Conservation (phyloP, 2,888 invertebrate genomes). For the Amblyjoppa proteus region DNA sequence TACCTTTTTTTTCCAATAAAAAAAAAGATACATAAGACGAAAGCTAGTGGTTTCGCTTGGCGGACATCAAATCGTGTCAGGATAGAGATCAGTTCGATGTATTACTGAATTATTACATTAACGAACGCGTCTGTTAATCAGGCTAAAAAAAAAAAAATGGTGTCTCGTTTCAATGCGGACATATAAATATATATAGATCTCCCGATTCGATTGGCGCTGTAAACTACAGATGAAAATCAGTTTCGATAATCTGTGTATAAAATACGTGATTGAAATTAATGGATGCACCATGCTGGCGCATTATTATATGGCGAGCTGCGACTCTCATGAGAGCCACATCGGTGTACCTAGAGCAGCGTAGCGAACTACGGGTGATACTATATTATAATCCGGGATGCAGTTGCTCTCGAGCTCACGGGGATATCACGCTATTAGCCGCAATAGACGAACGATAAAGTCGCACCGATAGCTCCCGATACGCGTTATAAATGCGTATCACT, state of each 20-base stretch:
- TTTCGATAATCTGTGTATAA: conserved; percentile 55
- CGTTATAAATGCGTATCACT: conserved; percentile 63
- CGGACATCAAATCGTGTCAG: not conserved
- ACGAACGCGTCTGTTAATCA: not conserved
- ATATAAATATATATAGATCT: conserved; percentile 13
- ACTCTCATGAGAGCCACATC: conserved; percentile 31
- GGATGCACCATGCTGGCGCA: conserved; percentile 44
- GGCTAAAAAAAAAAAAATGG: not conserved
- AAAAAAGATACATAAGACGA: not conserved
- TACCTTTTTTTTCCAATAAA: too few species aligned
- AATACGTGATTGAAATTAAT: conserved; percentile 59
- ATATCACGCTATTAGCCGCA: conserved; percentile 58
- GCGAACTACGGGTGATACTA: not conserved
- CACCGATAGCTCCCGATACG: conserved; percentile 57
- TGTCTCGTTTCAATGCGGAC: conserved; percentile 11
- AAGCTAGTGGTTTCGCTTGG: not conserved
- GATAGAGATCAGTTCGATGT: not conserved
- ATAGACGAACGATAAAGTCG: conserved; percentile 64
- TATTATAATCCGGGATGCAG: conserved; percentile 45
- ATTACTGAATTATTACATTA: not conserved
- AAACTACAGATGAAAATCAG: conserved; percentile 31
- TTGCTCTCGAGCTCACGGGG: conserved; percentile 46
- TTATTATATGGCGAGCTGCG: conserved; percentile 37
- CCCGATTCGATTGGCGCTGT: conserved; percentile 30
- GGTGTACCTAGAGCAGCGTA: not conserved